A percentile compares a stretch with the other conserved stretches of the same genome.
Conservation (phyloP, 1,140 invertebrate genomes). For the Sitobion miscanthi region DNA sequence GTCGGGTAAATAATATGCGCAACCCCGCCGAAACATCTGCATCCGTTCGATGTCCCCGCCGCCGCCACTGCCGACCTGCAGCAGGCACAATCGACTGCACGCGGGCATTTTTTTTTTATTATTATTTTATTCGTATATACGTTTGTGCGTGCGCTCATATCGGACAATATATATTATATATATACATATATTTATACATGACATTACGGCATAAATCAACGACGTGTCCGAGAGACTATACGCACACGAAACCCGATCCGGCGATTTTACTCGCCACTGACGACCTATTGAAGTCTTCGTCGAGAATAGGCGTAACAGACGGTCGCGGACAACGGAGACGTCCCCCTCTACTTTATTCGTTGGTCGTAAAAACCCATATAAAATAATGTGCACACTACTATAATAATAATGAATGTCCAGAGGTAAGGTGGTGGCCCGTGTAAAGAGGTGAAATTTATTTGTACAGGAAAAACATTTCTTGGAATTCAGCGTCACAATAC, state of each 20-base stretch:
- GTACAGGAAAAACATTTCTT: neutral
- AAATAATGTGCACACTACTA: neutral
- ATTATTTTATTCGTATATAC: neutral
- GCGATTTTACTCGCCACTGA: neutral
- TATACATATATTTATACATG: neutral
- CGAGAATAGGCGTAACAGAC: slow-evolving; percentile 5
- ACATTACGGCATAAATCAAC: slow-evolving; percentile 51
- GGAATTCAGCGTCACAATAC: neutral
- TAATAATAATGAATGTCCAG: neutral
- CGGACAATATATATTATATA: slow-evolving; percentile 33
- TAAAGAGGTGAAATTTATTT: neutral
- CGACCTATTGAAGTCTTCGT: neutral
- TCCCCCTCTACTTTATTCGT: neutral
- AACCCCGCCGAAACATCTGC: slow-evolving; percentile 51
- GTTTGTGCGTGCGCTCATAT: neutral
- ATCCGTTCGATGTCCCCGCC: slow-evolving; percentile 26
- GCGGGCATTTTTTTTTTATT: neutral
- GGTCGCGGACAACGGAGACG: neutral
- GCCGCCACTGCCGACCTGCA: neutral
- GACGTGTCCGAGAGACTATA: slow-evolving; percentile 17
- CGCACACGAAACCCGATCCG: slow-evolving; percentile 41
- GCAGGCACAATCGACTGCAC: slow-evolving; percentile 23
- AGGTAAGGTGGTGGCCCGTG: neutral
- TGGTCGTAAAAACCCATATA: neutral
- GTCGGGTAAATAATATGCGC: slow-evolving; percentile 55